Evolutionary conservation across 2,888 invertebrate genomes (phyloP).

Genomic region (Diarsia rubi): DNA sequence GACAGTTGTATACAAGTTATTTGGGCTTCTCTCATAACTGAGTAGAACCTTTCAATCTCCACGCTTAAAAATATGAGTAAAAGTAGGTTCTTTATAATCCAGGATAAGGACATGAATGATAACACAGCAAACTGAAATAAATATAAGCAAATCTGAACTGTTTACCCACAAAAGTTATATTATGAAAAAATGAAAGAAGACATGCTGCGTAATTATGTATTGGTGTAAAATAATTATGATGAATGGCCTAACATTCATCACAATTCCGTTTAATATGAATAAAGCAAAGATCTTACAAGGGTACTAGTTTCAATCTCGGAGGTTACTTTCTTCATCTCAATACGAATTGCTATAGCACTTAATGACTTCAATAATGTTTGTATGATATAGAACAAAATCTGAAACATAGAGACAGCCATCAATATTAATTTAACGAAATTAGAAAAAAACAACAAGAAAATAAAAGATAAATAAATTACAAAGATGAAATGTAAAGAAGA

Average conservation of each 20-base stretch:
- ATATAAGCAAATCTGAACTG: not conserved
- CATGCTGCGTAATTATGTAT: too few species aligned
- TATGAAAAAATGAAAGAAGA: too few species aligned
- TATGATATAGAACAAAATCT: constrained; percentile 3
- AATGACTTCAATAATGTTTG: not conserved
- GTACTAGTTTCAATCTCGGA: not conserved
- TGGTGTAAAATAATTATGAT: too few species aligned
- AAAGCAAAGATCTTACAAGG: not conserved
- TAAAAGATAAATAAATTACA: not conserved
- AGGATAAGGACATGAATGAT: constrained; percentile 1
- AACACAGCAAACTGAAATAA: constrained; percentile 2
- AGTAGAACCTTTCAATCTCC: constrained; percentile 14
- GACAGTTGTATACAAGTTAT: not conserved
- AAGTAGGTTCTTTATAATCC: not conserved
- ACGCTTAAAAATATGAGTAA: not conserved
- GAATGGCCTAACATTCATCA: too few species aligned
- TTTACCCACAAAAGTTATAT: too few species aligned
- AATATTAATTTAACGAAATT: not conserved
- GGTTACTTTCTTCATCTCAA: constrained; percentile 5
- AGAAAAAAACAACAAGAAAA: not conserved
- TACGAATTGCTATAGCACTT: not conserved
- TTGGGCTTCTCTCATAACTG: not conserved
- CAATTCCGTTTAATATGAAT: too few species aligned
- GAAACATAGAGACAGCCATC: not conserved
- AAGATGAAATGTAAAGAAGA: not conserved